These are phyloP conservation scores for Pantelozetes paolii DNA, from an alignment of 2,888 invertebrate species.

Conservation along the genomic window DNA sequence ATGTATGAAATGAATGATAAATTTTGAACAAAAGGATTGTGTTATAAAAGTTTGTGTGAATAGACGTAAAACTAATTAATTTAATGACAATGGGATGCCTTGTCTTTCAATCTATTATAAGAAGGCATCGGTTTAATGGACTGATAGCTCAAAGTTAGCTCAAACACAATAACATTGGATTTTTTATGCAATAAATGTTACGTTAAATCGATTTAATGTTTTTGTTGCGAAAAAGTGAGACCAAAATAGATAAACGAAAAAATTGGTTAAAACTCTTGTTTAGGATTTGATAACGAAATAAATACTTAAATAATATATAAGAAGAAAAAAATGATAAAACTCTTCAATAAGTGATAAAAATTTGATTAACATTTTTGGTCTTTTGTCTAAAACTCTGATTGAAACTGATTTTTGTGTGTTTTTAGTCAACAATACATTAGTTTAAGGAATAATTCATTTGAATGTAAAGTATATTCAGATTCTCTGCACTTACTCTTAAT, in stretches of 20 bases:
- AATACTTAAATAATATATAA: too few relatives aligned
- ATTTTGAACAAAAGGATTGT: background rate
- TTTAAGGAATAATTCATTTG: conserved; percentile 25
- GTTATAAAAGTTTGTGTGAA: conserved; percentile 21
- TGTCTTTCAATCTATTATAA: conserved; percentile 11
- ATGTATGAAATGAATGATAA: background rate
- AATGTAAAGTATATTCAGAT: conserved; percentile 27
- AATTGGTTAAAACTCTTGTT: too few relatives aligned
- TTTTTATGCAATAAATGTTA: conserved; percentile 3
- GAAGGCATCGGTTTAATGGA: conserved; percentile 18
- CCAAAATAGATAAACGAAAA: background rate
- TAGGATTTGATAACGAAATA: too few relatives aligned
- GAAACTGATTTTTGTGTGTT: background rate
- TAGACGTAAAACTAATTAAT: conserved; percentile 32
- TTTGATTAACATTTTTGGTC: too few relatives aligned
- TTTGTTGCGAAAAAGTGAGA: background rate
- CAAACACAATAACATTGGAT: conserved; percentile 10
- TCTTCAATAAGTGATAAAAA: too few relatives aligned
- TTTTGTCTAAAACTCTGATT: background rate
- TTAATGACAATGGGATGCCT: conserved; percentile 22
- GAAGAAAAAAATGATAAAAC: too few relatives aligned
- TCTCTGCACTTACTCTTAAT: conserved; percentile 14
- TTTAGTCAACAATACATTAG: background rate
- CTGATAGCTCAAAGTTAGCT: conserved; percentile 6
- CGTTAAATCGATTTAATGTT: conserved; percentile 28